Evolutionary conservation across 1,140 invertebrate genomes (phyloP), one percentile per base, ranked within the genome.

Genomic region (Gryllus bimaculatus): DNA sequence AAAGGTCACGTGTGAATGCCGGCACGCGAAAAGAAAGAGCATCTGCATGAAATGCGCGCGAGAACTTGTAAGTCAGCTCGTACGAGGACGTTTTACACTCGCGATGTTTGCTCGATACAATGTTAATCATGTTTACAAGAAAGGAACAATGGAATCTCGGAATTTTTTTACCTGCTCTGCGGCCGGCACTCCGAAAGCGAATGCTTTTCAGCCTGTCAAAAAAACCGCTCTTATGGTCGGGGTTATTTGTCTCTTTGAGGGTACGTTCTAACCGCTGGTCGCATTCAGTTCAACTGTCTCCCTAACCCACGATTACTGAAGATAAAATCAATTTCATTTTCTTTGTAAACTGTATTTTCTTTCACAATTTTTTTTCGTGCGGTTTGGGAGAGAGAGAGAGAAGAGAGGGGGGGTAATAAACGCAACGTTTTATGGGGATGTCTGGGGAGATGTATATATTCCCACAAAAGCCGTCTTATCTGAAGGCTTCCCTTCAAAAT

Each of bases 41-140:
- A 39, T 39, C 26, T 39, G 26, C 26, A 39, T 39, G 26, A 39
- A 39, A 39, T 39, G 26, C 26, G 26, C 26, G 54, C 54, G 18
- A 18, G 18, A 18, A 66, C 54, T 13, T 66, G 54, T 18, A 66
- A 66, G 18, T 18, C 54, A 66, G 10, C 54, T 66, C 10, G 54
- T 66, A 66, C 54, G 54, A 10, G 54, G 18, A 66, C 7, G 54
- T 66, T 66, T 66, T 66, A 10, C 54, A 13, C 54, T 66, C 1
- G 10, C 54, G 54, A 66, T 66, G 18, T 10, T 18, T 66, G 54
- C 18, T 66, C 54, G 54, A 66, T 66, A 66, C 54, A 66, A 66
- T 66, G 54, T 66, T 66, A 66, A 66, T 66, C 54, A 66, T 66
- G 54, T 66, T 66, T 66, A 66, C 54, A 66, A 66, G 54, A 66